Evolutionary conservation across 2,113 vertebrate species (phyloP).

Genomic region (Pterocles gutturalis): DNA sequence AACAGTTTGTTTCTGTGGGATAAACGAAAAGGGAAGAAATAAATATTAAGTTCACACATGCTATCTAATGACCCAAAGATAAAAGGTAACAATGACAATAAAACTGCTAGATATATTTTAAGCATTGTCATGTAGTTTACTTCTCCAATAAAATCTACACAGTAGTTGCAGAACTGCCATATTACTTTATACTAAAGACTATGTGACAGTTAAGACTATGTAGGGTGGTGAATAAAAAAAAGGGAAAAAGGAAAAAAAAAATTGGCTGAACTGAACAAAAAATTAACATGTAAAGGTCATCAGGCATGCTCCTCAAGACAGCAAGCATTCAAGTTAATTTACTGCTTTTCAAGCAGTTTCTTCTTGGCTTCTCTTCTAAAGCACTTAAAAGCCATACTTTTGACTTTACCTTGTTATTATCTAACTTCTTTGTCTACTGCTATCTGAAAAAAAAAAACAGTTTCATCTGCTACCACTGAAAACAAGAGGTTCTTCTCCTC

Average conservation of each 20-base stretch:
- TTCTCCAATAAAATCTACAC: not conserved
- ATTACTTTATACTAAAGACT: not conserved
- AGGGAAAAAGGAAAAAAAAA: not conserved
- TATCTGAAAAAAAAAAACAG: not conserved
- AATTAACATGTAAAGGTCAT: not conserved
- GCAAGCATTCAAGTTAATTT: not conserved
- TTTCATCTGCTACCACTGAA: not conserved
- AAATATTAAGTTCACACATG: not conserved
- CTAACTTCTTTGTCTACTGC: not conserved
- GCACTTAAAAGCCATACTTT: not conserved
- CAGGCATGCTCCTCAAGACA: not conserved
- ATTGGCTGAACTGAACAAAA: not conserved
- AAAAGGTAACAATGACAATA: not conserved
- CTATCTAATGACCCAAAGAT: not conserved
- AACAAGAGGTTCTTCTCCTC: not conserved
- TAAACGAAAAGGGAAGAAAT: not conserved
- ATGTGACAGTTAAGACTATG: not conserved
- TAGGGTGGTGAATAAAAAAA: not conserved
- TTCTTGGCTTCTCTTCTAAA: not conserved
- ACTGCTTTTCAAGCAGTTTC: not conserved
- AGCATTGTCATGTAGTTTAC: not conserved
- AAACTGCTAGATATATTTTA: not conserved
- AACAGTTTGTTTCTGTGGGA: constrained; percentile 81
- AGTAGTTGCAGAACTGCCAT: not conserved
- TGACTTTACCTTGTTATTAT: not conserved